Evolutionary conservation across 2,888 invertebrate genomes (phyloP), one percentile per base, ranked within the genome.

Genomic region (Euzetes globulus): DNA sequence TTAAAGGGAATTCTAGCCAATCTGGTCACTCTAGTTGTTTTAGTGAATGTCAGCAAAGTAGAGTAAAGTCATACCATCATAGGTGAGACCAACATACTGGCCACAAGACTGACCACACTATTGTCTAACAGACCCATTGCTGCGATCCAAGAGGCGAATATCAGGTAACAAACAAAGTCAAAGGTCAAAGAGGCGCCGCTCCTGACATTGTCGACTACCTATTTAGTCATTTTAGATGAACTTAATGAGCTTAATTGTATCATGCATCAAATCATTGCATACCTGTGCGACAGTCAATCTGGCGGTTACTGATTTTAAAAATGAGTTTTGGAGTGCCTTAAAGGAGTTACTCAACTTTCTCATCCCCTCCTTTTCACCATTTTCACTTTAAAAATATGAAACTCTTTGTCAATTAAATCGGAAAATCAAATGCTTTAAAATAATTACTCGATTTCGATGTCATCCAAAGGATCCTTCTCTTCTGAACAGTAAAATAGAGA

Each of bases 71-170:
- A 79, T 79, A 89, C 89, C 90, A 91, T 90, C 58, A 91, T 84
- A 0, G 91, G 91, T 0, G 90, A 91, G 75, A 91, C 89, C 22
- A 91, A 85, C 90, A 91, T 91, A 80, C 90, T 90, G 72, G 90
- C 90, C 7, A 91, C 89, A 55, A 91, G 83, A 75, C 88, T 86
- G 13, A 91, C 88, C 7, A 89, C 88, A 78, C 88, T 90, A 81
- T 89, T 87, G 81, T 91, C 91, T 11, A 88, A 86, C 76, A 91
- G 82, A 1, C 91, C 91, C 77, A 91, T 85, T 1, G 88, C 88
- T 63, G 91, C 89, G 68, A 91, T 86, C 72, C 89, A 88, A 82
- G 91, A 89, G 1, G 91, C 90, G 0, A 90, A 87, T 6, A 90
- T 82, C 6, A 90, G 83, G 25, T 91, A 84, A 80, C 89, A 86